Conservation (phyloP, 2,888 invertebrate species). For the Scaptomyza tumidula region DNA sequence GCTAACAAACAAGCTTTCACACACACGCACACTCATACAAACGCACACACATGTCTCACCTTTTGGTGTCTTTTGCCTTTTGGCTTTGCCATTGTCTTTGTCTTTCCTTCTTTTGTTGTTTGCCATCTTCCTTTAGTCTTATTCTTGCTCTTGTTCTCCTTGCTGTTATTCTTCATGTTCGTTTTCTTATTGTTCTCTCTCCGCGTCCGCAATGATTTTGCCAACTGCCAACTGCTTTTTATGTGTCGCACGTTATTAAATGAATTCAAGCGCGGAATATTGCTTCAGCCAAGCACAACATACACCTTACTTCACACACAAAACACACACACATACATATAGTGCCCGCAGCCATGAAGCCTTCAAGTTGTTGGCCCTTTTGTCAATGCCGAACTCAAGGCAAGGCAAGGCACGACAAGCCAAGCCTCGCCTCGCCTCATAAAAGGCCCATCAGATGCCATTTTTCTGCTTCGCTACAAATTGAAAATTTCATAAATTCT, state of each 20-base stretch:
- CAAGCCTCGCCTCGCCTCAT: slow-evolving; percentile 27
- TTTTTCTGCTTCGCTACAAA: slow-evolving; percentile 65
- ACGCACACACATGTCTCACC: slow-evolving; percentile 9
- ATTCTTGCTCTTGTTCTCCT: slow-evolving; percentile 19
- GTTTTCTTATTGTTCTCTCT: slow-evolving; percentile 10
- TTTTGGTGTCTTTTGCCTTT: slow-evolving; percentile 10
- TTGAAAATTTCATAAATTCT: slow-evolving; percentile 64
- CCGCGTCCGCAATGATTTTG: slow-evolving; percentile 66
- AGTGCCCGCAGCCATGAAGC: slow-evolving; percentile 47
- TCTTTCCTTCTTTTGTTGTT: slow-evolving; percentile 17
- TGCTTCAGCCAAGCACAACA: slow-evolving; percentile 40
- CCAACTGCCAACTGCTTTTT: slow-evolving; percentile 78
- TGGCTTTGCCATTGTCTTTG: slow-evolving; percentile 21
- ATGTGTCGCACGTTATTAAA: slow-evolving; percentile 78
- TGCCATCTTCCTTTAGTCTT: slow-evolving; percentile 10
- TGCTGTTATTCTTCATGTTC: slow-evolving; percentile 28
- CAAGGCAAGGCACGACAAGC: slow-evolving; percentile 15
- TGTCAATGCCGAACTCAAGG: slow-evolving; percentile 43
- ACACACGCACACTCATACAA: slow-evolving; percentile 4
- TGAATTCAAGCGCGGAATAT: slow-evolving; percentile 76
- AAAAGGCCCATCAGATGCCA: slow-evolving; percentile 57
- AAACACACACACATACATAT: slow-evolving; percentile 8
- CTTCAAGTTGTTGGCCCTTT: slow-evolving; percentile 52
- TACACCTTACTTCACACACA: slow-evolving; percentile 36
- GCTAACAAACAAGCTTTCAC: slow-evolving; percentile 8